phyloP scores from a whole-genome alignment of 37 sponge, comb jelly and placozoan species.

The Hexactinellida sp. region DNA sequence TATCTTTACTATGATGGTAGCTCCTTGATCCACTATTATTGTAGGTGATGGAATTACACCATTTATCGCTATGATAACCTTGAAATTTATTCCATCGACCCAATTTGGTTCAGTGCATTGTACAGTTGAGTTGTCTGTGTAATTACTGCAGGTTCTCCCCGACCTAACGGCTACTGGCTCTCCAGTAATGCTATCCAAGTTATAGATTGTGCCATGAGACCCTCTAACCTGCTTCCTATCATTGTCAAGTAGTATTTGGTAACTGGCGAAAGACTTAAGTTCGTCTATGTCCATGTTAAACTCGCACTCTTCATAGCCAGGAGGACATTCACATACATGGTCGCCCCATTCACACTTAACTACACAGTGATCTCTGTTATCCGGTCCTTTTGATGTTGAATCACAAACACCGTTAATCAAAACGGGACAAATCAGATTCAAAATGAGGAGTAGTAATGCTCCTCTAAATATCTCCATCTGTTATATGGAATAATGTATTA shows the following conservation, averaged over 20 bases:
- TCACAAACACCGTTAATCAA: neutral
- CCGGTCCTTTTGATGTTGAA: neutral
- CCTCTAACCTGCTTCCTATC: too few species aligned
- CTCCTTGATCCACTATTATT: slow-evolving; percentile 29
- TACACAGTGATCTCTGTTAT: neutral
- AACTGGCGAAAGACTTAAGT: neutral
- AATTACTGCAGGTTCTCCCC: neutral
- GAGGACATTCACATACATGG: neutral
- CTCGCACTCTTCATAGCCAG: neutral
- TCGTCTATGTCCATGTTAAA: neutral
- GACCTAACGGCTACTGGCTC: neutral
- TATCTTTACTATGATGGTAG: slow-evolving; percentile 38
- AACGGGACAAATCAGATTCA: neutral
- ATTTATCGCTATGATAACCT: slow-evolving; percentile 38
- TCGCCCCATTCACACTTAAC: neutral
- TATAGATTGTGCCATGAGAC: neutral
- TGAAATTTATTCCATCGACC: slow-evolving; percentile 43
- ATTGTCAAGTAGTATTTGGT: neutral
- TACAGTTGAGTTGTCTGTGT: neutral
- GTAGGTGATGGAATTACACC: slow-evolving; percentile 56
- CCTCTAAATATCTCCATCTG: neutral
- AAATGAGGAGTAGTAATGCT: neutral
- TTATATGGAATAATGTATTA: too few species aligned
- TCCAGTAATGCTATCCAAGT: neutral
- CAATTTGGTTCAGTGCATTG: slow-evolving; percentile 30